Conservation (phyloP, 2,888 invertebrate species). For the Alloplasta piceator region DNA sequence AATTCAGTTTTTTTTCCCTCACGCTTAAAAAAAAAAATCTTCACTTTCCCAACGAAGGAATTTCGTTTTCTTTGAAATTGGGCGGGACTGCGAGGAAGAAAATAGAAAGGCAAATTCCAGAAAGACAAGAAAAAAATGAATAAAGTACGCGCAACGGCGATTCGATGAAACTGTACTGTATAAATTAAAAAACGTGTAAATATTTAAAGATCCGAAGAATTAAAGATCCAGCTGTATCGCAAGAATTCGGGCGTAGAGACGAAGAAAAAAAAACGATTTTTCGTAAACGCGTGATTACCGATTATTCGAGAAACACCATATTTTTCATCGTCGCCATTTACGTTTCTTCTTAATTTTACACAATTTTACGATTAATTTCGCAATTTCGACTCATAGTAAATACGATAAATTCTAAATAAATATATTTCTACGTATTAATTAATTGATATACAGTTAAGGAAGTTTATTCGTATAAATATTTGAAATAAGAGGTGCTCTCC, state of each 20-base stretch:
- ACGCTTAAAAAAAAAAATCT: too few relatives aligned
- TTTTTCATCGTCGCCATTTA: too few relatives aligned
- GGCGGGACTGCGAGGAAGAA: constrained; percentile 1
- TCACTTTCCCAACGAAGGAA: too few relatives aligned
- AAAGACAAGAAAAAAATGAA: constrained; percentile 33
- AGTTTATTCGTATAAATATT: constrained; percentile 78
- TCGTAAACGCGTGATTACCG: too few relatives aligned
- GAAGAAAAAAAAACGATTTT: constrained; percentile 47
- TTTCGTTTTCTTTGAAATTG: too few relatives aligned
- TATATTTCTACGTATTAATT: constrained; percentile 80
- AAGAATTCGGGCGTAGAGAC: constrained; percentile 54
- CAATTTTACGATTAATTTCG: constrained; percentile 76
- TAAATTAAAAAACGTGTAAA: constrained; percentile 62
- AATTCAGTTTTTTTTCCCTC: not conserved
- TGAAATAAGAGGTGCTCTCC: constrained; percentile 75
- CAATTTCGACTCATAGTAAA: constrained; percentile 78
- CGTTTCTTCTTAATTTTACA: constrained; percentile 66
- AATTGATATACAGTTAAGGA: constrained; percentile 73
- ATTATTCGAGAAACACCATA: too few relatives aligned
- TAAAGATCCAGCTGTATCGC: constrained; percentile 48
- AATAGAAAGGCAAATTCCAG: constrained; percentile 17
- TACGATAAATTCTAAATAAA: constrained; percentile 79
- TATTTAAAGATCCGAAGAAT: constrained; percentile 60
- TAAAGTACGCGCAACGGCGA: constrained; percentile 25
- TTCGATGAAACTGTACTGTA: constrained; percentile 51